Conservation (phyloP, 2,113 vertebrate species). For the Osmerus mordax region DNA sequence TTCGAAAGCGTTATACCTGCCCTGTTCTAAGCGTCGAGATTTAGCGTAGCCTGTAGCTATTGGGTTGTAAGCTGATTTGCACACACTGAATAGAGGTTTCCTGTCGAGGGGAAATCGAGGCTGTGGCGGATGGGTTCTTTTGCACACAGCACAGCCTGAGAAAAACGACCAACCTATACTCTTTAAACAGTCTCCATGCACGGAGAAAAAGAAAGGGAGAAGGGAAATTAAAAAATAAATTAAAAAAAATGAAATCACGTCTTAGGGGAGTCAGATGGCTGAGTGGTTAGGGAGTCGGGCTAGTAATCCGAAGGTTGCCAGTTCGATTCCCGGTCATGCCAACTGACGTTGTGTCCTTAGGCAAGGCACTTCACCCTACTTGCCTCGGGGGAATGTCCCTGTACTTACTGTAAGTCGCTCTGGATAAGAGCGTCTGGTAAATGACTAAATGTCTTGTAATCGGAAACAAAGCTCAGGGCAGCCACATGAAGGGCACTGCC, state of each 20-base stretch:
- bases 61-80: constrained; percentile 24
- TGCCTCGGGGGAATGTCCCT: no score
- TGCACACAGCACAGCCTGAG: constrained; percentile 40
- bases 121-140: constrained; percentile 33
- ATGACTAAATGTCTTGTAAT: constrained; percentile 66
- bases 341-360: no score
- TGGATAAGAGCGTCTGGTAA: no score
- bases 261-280: no score
- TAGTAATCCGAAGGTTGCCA: no score
- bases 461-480: constrained; percentile 56
- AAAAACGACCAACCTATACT: constrained; percentile 23
- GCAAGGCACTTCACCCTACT: no score
- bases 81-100: constrained; percentile 34
- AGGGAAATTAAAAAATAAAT: no score
- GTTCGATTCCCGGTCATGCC: no score
- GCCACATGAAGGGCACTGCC: constrained; percentile 63
- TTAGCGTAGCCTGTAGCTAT: constrained; percentile 13
- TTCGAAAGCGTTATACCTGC: constrained; percentile 25
- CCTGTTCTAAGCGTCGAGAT: constrained; percentile 23
- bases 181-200: not conserved
- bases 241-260: constrained; percentile 57
- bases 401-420: no score
- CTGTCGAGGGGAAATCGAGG: constrained; percentile 29
- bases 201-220: constrained; percentile 35
- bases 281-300: no score